Conservation (phyloP, 1,140 invertebrate genomes). For the Diabrotica undecimpunctata region DNA sequence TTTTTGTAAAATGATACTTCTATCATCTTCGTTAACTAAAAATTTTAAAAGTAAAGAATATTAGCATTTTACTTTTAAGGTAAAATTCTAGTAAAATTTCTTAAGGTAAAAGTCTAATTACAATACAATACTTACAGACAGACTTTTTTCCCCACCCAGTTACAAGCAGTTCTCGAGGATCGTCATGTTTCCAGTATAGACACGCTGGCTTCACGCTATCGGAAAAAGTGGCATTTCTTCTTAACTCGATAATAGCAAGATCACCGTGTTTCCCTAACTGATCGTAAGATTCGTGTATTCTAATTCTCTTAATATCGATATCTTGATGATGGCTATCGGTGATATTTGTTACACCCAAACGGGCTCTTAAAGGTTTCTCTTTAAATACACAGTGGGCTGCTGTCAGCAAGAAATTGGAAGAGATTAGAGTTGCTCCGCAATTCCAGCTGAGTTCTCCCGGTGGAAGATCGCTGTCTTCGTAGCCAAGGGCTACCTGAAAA, state of each 20-base stretch:
- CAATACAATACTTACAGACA: constrained; percentile 21
- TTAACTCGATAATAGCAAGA: constrained; percentile 37
- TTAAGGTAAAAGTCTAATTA: no score
- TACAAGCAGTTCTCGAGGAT: constrained; percentile 36
- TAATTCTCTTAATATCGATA: constrained; percentile 29
- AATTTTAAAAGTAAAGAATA: background rate
- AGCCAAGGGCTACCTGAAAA: constrained; percentile 38
- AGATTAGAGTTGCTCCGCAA: constrained; percentile 40
- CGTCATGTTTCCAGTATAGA: constrained; percentile 35
- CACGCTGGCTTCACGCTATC: constrained; percentile 38
- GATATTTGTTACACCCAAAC: constrained; percentile 36
- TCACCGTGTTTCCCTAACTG: constrained; percentile 33
- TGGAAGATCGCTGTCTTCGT: constrained; percentile 20
- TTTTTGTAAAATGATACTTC: constrained; percentile 35
- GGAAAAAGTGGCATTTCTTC: constrained; percentile 24
- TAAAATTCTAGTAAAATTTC: no score
- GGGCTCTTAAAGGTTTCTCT: constrained; percentile 25
- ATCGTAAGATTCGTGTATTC: constrained; percentile 34
- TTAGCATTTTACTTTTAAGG: no score
- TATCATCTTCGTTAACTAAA: constrained; percentile 19
- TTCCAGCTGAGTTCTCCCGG: constrained; percentile 22
- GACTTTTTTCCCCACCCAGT: constrained; percentile 39
- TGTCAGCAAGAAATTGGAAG: constrained; percentile 37
- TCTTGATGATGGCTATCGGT: constrained; percentile 25
- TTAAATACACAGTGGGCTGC: constrained; percentile 42